A percentile compares a stretch with the other conserved stretches of the same genome.
These are phyloP conservation scores for Drosophila paucipuncta DNA, from an alignment of 2,888 invertebrate genomes.

Conservation along the genomic window DNA sequence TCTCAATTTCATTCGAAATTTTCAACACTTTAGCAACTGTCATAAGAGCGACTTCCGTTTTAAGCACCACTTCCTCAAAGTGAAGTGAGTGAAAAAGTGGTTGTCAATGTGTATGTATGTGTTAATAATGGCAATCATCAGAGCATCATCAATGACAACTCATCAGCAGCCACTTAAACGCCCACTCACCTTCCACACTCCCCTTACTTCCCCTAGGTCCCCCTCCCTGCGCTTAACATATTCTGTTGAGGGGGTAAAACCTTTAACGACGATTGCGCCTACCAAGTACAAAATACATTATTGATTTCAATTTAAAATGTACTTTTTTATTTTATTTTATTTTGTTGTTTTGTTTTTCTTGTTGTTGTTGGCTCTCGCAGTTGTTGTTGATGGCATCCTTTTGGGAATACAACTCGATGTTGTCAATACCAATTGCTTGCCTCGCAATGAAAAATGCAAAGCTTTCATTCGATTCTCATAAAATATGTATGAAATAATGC, in stretches of 20 bases:
- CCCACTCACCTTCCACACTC: background rate
- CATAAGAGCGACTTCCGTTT: constrained; percentile 3
- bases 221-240: background rate
- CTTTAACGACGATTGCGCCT: constrained; percentile 34
- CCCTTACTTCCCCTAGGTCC: rapidly evolving
- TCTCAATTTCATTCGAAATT: background rate
- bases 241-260: constrained; percentile 7
- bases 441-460: constrained; percentile 69
- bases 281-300: constrained; percentile 58
- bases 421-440: constrained; percentile 62
- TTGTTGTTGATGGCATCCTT: constrained; percentile 27
- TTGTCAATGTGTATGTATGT: constrained; percentile 41
- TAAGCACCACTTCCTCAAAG: background rate
- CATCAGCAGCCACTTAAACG: constrained; percentile 33
- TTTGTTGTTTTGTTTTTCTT: background rate
- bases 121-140: constrained; percentile 48
- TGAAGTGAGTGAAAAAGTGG: constrained; percentile 8
- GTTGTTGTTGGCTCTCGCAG: background rate
- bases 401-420: constrained; percentile 47
- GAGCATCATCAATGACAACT: constrained; percentile 34
- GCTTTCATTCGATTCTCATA: constrained; percentile 55
- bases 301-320: constrained; percentile 74
- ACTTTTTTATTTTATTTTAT: constrained; percentile 19
- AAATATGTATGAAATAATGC: constrained; percentile 70
- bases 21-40: background rate